phyloP scores from a whole-genome alignment of 2,888 invertebrate species.

The Camptogramma bilineatum region DNA sequence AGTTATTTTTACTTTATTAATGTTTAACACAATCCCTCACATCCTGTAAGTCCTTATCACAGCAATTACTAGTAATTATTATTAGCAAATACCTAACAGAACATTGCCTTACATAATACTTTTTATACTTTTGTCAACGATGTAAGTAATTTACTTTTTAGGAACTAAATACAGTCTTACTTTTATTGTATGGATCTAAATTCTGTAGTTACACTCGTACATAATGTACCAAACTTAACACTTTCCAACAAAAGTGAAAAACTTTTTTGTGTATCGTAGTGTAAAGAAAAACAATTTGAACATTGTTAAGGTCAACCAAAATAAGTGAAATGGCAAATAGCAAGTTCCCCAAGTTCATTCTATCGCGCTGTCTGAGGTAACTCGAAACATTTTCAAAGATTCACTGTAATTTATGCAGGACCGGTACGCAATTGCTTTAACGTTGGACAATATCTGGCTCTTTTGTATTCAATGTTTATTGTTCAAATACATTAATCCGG shows the following conservation, averaged over 20 bases:
- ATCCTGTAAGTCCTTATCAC: slow-evolving; percentile 12
- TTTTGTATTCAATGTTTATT: slow-evolving; percentile 48
- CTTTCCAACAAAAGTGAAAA: slow-evolving; percentile 2
- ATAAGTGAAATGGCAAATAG: slow-evolving; percentile 32
- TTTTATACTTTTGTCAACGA: background rate
- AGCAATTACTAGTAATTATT: no score
- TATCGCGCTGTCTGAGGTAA: slow-evolving; percentile 32
- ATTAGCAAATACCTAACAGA: background rate
- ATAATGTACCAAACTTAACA: background rate
- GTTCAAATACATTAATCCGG: slow-evolving; percentile 48
- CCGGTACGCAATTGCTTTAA: slow-evolving; percentile 43
- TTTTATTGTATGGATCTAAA: background rate
- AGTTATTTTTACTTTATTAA: background rate
- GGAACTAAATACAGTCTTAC: background rate
- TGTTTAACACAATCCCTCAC: slow-evolving; percentile 11
- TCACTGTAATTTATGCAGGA: slow-evolving; percentile 46
- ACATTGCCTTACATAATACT: background rate
- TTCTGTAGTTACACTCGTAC: background rate
- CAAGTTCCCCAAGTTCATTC: slow-evolving; percentile 37
- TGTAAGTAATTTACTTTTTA: background rate
- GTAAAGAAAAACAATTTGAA: slow-evolving; percentile 11
- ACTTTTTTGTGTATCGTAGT: background rate
- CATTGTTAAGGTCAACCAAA: slow-evolving; percentile 27
- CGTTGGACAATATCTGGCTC: slow-evolving; percentile 42
- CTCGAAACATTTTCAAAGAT: slow-evolving; percentile 43